These are phyloP conservation scores for Apodemia zela DNA, from an alignment of 2,888 invertebrate species.

Conservation along the genomic window DNA sequence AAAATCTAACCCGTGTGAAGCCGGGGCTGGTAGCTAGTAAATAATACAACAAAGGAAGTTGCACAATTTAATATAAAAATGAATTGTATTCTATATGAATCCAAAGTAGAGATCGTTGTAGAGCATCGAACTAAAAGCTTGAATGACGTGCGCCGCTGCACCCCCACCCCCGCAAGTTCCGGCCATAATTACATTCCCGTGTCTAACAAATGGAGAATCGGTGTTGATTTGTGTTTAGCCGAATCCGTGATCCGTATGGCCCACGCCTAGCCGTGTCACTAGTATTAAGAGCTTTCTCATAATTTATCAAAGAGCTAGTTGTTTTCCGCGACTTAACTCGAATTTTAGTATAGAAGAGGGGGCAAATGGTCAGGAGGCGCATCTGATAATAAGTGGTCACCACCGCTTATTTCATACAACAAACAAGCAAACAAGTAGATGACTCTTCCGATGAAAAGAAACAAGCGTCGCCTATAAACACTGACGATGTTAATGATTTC, in stretches of 20 bases:
- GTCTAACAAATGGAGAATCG: slow-evolving; percentile 83
- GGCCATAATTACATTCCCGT: slow-evolving; percentile 82
- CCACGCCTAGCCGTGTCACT: slow-evolving; percentile 33
- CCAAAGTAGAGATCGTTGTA: slow-evolving; percentile 72
- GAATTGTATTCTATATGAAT: slow-evolving; percentile 43
- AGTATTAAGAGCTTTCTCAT: slow-evolving; percentile 8
- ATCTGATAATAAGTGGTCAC: too few relatives aligned
- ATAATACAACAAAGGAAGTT: slow-evolving; percentile 7
- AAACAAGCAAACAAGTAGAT: too few relatives aligned
- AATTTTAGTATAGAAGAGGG: too few relatives aligned
- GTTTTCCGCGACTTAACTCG: too few relatives aligned
- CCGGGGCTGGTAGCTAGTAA: too few relatives aligned
- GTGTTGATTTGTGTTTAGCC: slow-evolving; percentile 80
- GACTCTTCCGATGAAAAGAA: too few relatives aligned
- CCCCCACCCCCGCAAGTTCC: slow-evolving; percentile 34
- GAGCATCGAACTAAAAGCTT: slow-evolving; percentile 71
- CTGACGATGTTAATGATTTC: too few relatives aligned
- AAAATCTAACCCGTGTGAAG: too few relatives aligned
- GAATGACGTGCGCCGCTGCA: slow-evolving; percentile 58
- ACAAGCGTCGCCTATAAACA: too few relatives aligned
- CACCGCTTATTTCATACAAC: too few relatives aligned
- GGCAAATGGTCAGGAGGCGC: too few relatives aligned
- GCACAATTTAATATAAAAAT: slow-evolving; percentile 10
- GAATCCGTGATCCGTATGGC: slow-evolving; percentile 59
- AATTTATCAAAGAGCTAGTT: background rate